Conservation (phyloP, 2,888 invertebrate species). For the Netelia inedita region DNA sequence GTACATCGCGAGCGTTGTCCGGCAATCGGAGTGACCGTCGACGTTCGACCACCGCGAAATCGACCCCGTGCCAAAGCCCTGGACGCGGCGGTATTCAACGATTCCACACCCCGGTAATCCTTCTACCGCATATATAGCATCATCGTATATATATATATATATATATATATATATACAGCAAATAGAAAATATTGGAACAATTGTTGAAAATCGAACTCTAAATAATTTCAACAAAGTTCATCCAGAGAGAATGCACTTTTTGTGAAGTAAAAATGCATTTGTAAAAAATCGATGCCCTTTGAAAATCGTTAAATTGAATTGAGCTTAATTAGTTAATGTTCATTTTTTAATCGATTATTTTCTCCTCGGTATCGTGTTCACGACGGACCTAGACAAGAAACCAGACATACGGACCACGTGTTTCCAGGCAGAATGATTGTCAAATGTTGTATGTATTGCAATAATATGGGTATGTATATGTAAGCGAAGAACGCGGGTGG, state of each 20-base stretch:
- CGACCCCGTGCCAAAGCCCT: constrained; percentile 50
- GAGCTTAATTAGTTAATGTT: too few relatives aligned
- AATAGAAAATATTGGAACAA: not conserved
- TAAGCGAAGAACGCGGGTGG: constrained; percentile 31
- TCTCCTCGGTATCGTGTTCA: not conserved
- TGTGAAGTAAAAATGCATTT: too few relatives aligned
- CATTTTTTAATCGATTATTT: not conserved
- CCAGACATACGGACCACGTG: constrained; percentile 79
- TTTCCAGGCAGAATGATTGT: constrained; percentile 82
- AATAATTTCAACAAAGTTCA: too few relatives aligned
- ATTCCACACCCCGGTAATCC: constrained; percentile 21
- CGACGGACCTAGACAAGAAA: not conserved
- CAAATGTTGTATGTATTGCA: constrained; percentile 72
- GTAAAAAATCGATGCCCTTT: too few relatives aligned
- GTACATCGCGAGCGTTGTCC: constrained; percentile 47
- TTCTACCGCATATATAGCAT: not conserved
- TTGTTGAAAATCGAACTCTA: not conserved
- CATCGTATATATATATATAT: not conserved
- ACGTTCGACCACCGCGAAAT: constrained; percentile 68
- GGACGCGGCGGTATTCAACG: constrained; percentile 51
- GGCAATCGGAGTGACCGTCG: constrained; percentile 62
- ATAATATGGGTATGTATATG: constrained; percentile 1
- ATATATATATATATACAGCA: too few relatives aligned
- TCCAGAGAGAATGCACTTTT: too few relatives aligned
- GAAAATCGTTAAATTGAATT: too few relatives aligned